phyloP scores from a whole-genome alignment of 2,888 invertebrate genomes.

The Brenthis ino region DNA sequence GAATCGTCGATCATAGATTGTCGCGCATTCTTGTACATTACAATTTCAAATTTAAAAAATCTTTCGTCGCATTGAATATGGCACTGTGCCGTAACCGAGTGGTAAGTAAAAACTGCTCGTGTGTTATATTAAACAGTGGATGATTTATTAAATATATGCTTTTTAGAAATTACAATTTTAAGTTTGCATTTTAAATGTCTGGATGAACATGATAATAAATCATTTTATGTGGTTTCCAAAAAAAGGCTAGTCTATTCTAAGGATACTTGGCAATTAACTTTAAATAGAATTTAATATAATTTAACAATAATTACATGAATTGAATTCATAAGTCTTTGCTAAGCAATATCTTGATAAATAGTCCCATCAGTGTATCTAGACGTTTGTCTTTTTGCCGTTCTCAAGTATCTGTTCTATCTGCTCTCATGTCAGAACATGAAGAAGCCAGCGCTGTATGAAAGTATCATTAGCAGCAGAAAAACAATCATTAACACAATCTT shows the following conservation, averaged over 20 bases:
- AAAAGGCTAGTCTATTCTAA: not conserved
- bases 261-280: not conserved
- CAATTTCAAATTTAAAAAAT: conserved; percentile 35
- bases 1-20: conserved; percentile 38
- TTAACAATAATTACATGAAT: not conserved
- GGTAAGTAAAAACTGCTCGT: conserved; percentile 15
- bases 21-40: conserved; percentile 36
- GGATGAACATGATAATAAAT: not conserved
- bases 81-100: conserved; percentile 26
- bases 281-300: not conserved
- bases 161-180: conserved; percentile 1
- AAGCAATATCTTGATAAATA: conserved; percentile 1
- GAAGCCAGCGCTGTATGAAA: conserved; percentile 22
- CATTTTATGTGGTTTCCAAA: too few relatives aligned
- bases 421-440: conserved; percentile 28
- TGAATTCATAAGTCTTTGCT: not conserved
- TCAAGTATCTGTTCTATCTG: conserved; percentile 24
- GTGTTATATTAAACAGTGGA: conserved; percentile 15
- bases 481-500: conserved; percentile 43
- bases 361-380: conserved; percentile 20
- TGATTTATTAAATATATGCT: conserved; percentile 15
- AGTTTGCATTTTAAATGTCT: conserved; percentile 9
- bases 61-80: conserved; percentile 27
- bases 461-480: conserved; percentile 39
- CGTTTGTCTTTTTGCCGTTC: conserved; percentile 13